phyloP scores from a whole-genome alignment of 2,888 invertebrate species.

The Leptodirus hochenwartii region DNA sequence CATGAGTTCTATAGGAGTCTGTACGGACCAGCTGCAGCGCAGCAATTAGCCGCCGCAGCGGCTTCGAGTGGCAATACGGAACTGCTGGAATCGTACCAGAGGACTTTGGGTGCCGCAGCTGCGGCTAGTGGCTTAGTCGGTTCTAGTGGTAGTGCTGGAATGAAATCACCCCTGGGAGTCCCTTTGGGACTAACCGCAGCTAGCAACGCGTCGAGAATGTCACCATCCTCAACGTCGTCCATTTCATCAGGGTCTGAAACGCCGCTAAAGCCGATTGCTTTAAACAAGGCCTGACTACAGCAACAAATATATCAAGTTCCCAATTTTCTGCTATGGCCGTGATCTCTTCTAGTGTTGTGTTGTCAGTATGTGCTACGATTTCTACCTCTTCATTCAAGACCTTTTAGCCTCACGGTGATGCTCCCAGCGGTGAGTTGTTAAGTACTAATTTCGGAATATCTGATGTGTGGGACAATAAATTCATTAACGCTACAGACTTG shows the following conservation, averaged over 20 bases:
- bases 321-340: conserved; percentile 21
- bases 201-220: conserved; percentile 29
- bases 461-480: no score
- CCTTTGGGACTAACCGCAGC: conserved; percentile 32
- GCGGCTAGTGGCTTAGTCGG: conserved; percentile 19
- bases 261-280: conserved; percentile 29
- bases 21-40: conserved; percentile 45
- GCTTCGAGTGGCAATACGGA: no score
- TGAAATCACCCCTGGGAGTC: conserved; percentile 18
- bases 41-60: conserved; percentile 27
- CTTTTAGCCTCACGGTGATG: no score
- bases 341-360: no score
- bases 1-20: conserved; percentile 62
- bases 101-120: conserved; percentile 35
- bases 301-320: no score
- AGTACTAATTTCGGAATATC: no score
- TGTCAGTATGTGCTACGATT: no score
- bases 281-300: conserved; percentile 28
- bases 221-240: conserved; percentile 43
- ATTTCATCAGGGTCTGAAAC: conserved; percentile 29
- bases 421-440: no score
- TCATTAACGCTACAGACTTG: no score
- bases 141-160: conserved; percentile 20
- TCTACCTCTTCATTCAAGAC: no score
- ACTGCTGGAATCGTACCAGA: conserved; percentile 54